Evolutionary conservation across 2,113 vertebrate genomes (phyloP), one percentile per base, ranked within the genome.

Genomic region (Regulus satrapa): DNA sequence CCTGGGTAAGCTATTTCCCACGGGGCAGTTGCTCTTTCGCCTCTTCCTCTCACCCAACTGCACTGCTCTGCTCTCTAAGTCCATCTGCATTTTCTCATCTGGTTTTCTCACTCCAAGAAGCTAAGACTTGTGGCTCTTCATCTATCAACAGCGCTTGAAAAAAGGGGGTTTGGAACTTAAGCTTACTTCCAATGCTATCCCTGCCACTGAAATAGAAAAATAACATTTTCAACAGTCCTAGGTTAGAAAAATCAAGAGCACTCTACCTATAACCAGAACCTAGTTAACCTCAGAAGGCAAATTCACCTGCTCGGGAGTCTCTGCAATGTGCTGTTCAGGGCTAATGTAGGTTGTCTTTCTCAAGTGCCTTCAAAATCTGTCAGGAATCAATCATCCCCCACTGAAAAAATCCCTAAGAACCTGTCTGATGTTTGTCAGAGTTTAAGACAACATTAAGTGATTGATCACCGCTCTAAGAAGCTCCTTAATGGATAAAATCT

Each of bases 131-230:
- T 14, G n/a, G 16, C 31, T 79, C 41, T 32, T 61, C 75, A 75
- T 13, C 28, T 13, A 73, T 18, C 21, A 67, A 31, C 0, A 76
- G 17, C 1, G 2, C 56, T 40, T 45, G 15, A 49, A n/a, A 36
- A 69, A 49, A 25, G 9, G 3, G 38, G 9, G 2, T 73, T 62
- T 34, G 16, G 38, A 87, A 81, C 10, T 49, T 45, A 63, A n/a
- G 26, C 10, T 76, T 54, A 67, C 7, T 66, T 59, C 20, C 38
- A 91, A 14, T 26, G 24, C 8, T 61, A 48, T 23, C 20, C 13
- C 12, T 31, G 34, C 15, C 36, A 54, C 2, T 18, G 5, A 71
- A 61, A 38, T 21, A 56, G 19, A 20, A 16, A 63, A 17, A 3
- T 10, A 23, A 9, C 28, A 72, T 43, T 78, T 88, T 56, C 11